Percentiles rank a stretch among this genome's conserved stretches.
These are phyloP conservation scores for Alfaro cultratus DNA, from an alignment of 2,797 vertebrate genomes.

Conservation along the genomic window DNA sequence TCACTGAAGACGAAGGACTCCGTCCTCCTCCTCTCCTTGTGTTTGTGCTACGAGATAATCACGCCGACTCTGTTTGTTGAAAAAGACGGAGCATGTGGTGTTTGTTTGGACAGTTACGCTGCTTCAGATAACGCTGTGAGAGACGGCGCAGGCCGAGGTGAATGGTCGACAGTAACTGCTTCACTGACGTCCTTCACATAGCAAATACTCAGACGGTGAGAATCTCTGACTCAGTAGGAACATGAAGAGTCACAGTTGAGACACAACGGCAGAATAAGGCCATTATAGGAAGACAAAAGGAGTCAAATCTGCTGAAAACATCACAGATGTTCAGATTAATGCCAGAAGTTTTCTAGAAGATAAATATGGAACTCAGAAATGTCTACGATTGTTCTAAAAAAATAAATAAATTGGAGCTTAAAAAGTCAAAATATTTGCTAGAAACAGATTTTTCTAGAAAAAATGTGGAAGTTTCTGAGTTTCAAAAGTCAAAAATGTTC, in stretches of 20 bases:
- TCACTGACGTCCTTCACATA: conserved; percentile 46
- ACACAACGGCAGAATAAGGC: too few species aligned
- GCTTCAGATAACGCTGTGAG: conserved; percentile 43
- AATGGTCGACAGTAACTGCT: conserved; percentile 63
- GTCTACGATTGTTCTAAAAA: too few species aligned
- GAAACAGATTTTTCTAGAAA: too few species aligned
- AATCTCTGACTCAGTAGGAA: not conserved
- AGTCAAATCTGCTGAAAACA: too few species aligned
- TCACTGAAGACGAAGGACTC: conserved; percentile 27
- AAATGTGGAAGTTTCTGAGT: too few species aligned
- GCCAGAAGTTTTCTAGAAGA: too few species aligned
- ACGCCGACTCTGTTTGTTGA: conserved; percentile 71
- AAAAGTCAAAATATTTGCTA: too few species aligned
- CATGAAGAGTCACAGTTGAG: not conserved
- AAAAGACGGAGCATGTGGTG: conserved; percentile 71
- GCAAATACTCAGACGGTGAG: conserved; percentile 13
- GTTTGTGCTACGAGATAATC: conserved; percentile 63
- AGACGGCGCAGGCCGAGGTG: conserved; percentile 56
- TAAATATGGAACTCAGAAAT: too few species aligned
- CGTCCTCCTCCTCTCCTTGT: conserved; percentile 19
- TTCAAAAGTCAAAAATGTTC: too few species aligned
- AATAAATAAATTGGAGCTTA: too few species aligned
- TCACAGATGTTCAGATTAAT: too few species aligned
- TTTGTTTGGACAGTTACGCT: conserved; percentile 73
- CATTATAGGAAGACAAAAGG: too few species aligned